phyloP scores from a whole-genome alignment of 2,113 vertebrate genomes.

The Melanerpes formicivorus region DNA sequence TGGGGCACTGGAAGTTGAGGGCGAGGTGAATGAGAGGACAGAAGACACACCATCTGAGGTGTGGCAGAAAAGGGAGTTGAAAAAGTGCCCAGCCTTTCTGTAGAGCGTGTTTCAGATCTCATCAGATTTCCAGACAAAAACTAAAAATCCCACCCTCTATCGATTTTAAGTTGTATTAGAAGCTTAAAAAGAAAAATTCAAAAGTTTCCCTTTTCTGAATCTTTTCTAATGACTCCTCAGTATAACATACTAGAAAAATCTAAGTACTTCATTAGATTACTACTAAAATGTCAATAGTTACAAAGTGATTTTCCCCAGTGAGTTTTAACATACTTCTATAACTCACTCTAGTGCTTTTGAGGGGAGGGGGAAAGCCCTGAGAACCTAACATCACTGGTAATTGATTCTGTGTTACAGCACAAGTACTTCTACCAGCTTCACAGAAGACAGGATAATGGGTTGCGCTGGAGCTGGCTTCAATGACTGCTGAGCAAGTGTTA shows the following conservation, averaged over 20 bases:
- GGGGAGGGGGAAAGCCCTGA: background rate
- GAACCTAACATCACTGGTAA: background rate
- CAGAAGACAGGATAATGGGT: background rate
- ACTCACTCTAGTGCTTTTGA: background rate
- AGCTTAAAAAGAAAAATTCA: background rate
- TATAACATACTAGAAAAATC: background rate
- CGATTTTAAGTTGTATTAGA: background rate
- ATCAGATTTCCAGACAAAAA: background rate
- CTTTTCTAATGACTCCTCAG: background rate
- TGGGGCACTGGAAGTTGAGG: too few species aligned
- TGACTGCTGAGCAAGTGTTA: background rate
- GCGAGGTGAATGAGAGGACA: too few species aligned
- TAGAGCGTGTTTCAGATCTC: background rate
- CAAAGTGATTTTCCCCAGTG: conserved; percentile 20
- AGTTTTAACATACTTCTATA: background rate
- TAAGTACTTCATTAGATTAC: background rate
- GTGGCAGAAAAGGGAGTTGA: background rate
- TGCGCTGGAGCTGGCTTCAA: background rate
- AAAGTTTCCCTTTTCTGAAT: background rate
- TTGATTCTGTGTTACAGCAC: background rate
- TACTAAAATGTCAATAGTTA: conserved; percentile 24
- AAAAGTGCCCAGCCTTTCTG: background rate
- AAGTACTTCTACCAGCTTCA: background rate
- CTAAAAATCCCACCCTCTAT: background rate
- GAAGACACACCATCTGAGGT: background rate